Percentiles rank a stretch among this genome's conserved stretches.
These are phyloP conservation scores for Ataeniobius toweri DNA, from an alignment of 2,797 vertebrate genomes.

Conservation along the genomic window DNA sequence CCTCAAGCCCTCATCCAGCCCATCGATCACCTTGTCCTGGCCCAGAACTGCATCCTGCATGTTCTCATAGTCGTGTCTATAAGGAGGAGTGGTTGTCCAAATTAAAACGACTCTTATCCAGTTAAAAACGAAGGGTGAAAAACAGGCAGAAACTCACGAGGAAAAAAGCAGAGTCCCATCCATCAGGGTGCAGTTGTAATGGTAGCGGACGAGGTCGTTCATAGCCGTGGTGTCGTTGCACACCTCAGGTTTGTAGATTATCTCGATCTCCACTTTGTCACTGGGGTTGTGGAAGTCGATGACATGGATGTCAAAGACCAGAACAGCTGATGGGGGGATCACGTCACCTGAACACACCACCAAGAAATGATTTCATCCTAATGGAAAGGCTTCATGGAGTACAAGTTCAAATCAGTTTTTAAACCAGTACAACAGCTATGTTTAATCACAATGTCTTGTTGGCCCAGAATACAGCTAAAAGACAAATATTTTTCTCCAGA, in stretches of 20 bases:
- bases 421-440: too few species aligned
- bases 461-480: neutral
- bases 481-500: neutral
- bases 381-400: neutral
- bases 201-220: conserved; percentile 89
- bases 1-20: conserved; percentile 86
- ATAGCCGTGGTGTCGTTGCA: conserved; percentile 85
- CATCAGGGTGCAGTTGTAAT: conserved; percentile 94
- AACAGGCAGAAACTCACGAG: conserved; percentile 71
- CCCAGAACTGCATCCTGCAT: conserved; percentile 88
- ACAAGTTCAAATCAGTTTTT: neutral
- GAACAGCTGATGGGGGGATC: conserved; percentile 90
- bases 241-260: conserved; percentile 75
- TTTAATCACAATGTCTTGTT: too few species aligned
- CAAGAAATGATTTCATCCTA: neutral
- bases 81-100: neutral
- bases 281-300: conserved; percentile 95
- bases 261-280: conserved; percentile 83
- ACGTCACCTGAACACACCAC: conserved; percentile 79
- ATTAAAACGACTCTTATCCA: neutral
- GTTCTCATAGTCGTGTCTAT: conserved; percentile 82
- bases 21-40: conserved; percentile 91
- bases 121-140: neutral
- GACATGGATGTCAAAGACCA: conserved; percentile 90
- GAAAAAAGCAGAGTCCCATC: conserved; percentile 93